These are phyloP conservation scores for Oscheius sp. DNA, from an alignment of 1,140 invertebrate genomes.

Conservation along the genomic window DNA sequence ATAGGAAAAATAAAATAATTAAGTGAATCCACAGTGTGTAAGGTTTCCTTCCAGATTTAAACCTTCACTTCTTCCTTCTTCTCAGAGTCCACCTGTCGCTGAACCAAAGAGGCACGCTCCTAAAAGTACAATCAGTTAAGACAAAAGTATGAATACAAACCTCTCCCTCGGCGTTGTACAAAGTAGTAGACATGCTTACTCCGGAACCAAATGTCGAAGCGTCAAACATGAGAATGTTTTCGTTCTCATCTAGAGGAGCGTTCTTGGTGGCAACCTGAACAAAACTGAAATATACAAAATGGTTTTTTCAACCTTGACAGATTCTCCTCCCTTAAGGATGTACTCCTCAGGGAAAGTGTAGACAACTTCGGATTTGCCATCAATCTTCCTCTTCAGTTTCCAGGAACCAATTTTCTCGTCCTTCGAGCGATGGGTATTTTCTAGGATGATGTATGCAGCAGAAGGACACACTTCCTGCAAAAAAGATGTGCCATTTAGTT, in stretches of 20 bases:
- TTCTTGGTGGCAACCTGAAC: constrained; percentile 54
- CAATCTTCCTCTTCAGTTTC: constrained; percentile 59
- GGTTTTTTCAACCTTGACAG: constrained; percentile 50
- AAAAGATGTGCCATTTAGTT: not conserved
- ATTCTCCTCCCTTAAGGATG: constrained; percentile 51
- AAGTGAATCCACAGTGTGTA: too few relatives aligned
- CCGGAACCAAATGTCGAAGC: constrained; percentile 58
- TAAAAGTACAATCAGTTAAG: not conserved
- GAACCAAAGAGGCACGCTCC: constrained; percentile 19
- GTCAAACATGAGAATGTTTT: constrained; percentile 55
- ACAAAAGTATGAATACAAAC: constrained; percentile 28
- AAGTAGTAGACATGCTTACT: constrained; percentile 55
- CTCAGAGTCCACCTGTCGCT: too few relatives aligned
- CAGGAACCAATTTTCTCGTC: constrained; percentile 57
- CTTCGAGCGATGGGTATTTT: constrained; percentile 57
- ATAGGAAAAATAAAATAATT: too few relatives aligned
- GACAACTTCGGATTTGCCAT: constrained; percentile 58
- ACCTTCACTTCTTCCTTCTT: too few relatives aligned
- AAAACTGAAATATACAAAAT: constrained; percentile 46
- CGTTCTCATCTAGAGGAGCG: constrained; percentile 53
- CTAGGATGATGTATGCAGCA: constrained; percentile 56
- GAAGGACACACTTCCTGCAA: constrained; percentile 60
- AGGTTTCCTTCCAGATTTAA: too few relatives aligned
- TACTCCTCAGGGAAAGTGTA: constrained; percentile 57
- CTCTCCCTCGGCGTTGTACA: constrained; percentile 58